phyloP scores from a whole-genome alignment of 2,888 invertebrate genomes.

The Sinodicranocentrus sp. region DNA sequence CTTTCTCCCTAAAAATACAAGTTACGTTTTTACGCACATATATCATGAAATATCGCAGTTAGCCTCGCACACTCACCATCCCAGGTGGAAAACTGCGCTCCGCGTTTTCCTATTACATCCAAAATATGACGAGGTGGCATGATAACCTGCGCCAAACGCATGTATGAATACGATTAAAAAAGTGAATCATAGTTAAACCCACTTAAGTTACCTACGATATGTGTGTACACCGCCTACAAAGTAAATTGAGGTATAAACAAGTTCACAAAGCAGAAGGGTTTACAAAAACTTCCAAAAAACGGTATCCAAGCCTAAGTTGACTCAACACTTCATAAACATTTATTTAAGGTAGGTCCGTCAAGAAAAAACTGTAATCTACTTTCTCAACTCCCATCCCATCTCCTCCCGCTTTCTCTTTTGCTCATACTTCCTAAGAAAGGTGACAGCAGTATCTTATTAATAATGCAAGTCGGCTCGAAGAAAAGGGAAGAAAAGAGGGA shows the following conservation, averaged over 20 bases:
- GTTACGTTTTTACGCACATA: background rate
- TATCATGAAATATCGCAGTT: background rate
- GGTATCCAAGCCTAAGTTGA: background rate
- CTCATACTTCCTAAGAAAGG: conserved; percentile 26
- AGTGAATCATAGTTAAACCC: conserved; percentile 21
- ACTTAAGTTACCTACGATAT: background rate
- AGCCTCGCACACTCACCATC: background rate
- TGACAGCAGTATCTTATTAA: conserved; percentile 53
- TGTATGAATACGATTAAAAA: conserved; percentile 8
- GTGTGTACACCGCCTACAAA: no score
- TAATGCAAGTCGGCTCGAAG: conserved; percentile 15
- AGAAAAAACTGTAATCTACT: no score
- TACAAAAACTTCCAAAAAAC: background rate
- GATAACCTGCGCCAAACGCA: background rate
- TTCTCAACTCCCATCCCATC: no score
- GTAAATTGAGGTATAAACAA: conserved; percentile 37
- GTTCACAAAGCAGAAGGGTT: background rate
- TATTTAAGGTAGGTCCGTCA: background rate
- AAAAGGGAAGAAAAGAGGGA: background rate
- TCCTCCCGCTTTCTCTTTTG: conserved; percentile 19
- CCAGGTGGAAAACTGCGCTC: background rate
- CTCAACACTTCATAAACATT: conserved; percentile 47
- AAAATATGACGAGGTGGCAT: background rate
- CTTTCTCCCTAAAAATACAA: background rate
- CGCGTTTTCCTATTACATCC: background rate